Conservation (phyloP, 2,888 invertebrate species). For the Bugulina stolonifera region DNA sequence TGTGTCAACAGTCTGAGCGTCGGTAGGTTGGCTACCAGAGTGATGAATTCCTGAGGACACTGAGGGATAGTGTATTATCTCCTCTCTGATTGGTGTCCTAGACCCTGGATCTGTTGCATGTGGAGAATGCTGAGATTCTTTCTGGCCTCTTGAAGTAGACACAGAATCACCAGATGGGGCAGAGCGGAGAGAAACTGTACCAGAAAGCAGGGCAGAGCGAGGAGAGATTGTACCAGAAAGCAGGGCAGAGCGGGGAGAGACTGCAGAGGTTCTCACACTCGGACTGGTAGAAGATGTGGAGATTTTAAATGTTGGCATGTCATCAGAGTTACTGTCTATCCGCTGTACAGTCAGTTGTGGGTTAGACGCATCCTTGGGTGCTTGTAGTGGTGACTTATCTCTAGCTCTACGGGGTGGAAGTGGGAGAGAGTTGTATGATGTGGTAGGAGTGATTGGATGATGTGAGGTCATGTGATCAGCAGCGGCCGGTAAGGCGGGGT, state of each 20-base stretch:
- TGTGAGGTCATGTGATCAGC: no score
- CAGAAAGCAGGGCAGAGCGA: neutral
- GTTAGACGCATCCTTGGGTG: neutral
- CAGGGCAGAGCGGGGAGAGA: neutral
- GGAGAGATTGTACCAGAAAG: neutral
- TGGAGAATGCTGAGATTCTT: neutral
- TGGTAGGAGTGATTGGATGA: neutral
- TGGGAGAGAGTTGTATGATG: neutral
- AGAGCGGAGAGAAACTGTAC: neutral
- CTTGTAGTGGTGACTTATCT: no score
- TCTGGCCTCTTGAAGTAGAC: neutral
- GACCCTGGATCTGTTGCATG: neutral
- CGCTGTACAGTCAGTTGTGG: neutral
- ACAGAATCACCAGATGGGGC: neutral
- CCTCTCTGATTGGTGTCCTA: neutral
- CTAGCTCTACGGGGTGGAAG: neutral
- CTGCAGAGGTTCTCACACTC: neutral
- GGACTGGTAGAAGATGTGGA: neutral
- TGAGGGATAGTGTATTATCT: no score
- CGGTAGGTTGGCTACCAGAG: no score
- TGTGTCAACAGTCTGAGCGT: neutral
- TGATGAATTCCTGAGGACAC: no score
- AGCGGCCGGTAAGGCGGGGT: neutral
- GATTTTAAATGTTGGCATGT: slow-evolving; percentile 13
- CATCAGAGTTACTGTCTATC: neutral